Evolutionary conservation across 2,113 vertebrate species (phyloP).

Genomic region (Chascanopsetta lugubris): DNA sequence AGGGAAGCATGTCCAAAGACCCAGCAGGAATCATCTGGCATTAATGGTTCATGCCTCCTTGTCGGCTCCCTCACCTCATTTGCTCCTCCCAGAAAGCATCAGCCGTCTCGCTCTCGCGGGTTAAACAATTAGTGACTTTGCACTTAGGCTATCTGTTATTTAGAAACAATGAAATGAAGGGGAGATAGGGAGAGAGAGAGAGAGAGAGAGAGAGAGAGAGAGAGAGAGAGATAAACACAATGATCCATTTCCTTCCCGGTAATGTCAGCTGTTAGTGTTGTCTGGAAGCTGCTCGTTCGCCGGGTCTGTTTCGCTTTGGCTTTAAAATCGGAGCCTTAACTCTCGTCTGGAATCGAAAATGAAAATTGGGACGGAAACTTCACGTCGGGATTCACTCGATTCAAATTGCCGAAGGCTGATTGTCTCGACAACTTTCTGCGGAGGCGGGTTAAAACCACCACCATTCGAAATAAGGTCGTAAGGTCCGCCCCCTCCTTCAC

Average conservation of each 20-base stretch:
- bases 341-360: background rate
- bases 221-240: background rate
- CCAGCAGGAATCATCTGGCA: conserved; percentile 66
- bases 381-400: background rate
- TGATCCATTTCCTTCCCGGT: conserved; percentile 16
- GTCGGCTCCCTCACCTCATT: conserved; percentile 79
- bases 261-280: background rate
- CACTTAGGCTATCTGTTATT: conserved; percentile 35
- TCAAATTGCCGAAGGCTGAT: background rate
- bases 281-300: background rate
- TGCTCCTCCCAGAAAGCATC: conserved; percentile 59
- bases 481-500: conserved; percentile 2
- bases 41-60: conserved; percentile 85
- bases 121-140: conserved; percentile 34
- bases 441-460: background rate
- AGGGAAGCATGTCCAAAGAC: conserved; percentile 71
- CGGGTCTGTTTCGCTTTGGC: background rate
- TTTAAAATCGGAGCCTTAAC: conserved; percentile 1
- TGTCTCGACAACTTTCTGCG: background rate
- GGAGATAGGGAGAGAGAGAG: background rate
- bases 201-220: background rate
- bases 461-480: background rate
- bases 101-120: background rate
- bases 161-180: conserved; percentile 8
- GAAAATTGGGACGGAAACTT: background rate